A percentile compares a stretch with the other conserved stretches of the same genome.
Conservation (phyloP, 2,888 invertebrate species). For the Hipparchia semele region DNA sequence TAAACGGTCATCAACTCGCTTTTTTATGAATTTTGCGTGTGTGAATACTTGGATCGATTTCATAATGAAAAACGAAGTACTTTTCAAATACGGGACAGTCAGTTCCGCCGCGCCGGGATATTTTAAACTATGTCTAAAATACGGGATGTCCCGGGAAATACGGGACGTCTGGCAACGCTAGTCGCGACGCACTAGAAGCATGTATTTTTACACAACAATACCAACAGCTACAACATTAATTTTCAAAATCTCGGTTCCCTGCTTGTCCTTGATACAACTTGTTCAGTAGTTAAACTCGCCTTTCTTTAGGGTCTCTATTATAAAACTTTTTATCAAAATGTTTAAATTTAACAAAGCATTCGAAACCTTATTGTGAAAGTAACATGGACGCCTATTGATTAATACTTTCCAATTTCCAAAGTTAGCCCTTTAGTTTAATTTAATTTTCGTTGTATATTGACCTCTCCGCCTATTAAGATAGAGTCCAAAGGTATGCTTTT, state of each 20-base stretch:
- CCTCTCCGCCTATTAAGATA: conserved; percentile 19
- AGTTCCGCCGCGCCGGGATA: too few species aligned
- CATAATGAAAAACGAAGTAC: too few species aligned
- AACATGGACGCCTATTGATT: conserved; percentile 2
- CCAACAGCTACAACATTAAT: too few species aligned
- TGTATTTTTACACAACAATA: too few species aligned
- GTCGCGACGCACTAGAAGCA: too few species aligned
- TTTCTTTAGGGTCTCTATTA: conserved; percentile 6
- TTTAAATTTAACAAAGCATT: background rate
- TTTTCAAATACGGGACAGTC: too few species aligned
- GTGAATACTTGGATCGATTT: too few species aligned
- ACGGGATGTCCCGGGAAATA: too few species aligned
- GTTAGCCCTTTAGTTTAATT: conserved; percentile 27
- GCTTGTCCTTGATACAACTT: conserved; percentile 8
- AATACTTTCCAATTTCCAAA: conserved; percentile 13
- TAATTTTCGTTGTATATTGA: conserved; percentile 18
- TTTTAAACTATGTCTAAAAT: too few species aligned
- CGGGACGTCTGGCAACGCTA: too few species aligned
- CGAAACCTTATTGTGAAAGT: conserved; percentile 3
- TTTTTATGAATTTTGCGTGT: too few species aligned
- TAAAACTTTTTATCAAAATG: conserved; percentile 3
- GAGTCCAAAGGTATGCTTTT: conserved; percentile 9
- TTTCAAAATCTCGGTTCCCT: background rate
- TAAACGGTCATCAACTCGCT: too few species aligned
- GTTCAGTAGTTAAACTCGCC: background rate